Evolutionary conservation across 2,888 invertebrate genomes (phyloP).

Genomic region (Venustoraphidia nigricollis): DNA sequence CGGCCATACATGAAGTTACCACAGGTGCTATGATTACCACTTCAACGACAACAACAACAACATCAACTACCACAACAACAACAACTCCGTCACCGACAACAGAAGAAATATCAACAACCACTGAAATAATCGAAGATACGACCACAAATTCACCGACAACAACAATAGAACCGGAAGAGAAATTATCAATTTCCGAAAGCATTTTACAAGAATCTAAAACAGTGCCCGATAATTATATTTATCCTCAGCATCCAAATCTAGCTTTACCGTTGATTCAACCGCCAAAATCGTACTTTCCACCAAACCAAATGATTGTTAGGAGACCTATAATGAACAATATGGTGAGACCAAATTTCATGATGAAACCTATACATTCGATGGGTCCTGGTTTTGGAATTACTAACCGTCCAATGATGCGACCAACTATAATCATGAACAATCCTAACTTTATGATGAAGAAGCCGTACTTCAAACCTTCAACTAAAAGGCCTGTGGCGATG

Average conservation of each 20-base stretch:
- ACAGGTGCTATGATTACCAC: background rate
- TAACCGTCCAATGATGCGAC: background rate
- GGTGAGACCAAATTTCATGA: background rate
- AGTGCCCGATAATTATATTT: no score
- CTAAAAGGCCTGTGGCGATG: background rate
- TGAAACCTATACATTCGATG: background rate
- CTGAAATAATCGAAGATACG: slow-evolving; percentile 9
- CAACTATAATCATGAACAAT: background rate
- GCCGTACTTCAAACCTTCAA: background rate
- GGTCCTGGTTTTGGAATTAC: slow-evolving; percentile 2
- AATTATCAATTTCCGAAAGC: no score
- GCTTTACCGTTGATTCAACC: no score
- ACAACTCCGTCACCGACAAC: no score
- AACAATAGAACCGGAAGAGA: slow-evolving; percentile 7
- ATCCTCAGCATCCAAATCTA: no score
- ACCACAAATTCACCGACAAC: slow-evolving; percentile 6
- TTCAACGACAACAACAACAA: background rate
- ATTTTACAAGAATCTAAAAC: no score
- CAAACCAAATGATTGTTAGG: no score
- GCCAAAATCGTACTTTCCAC: no score
- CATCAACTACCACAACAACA: background rate
- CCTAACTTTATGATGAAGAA: slow-evolving; percentile 3
- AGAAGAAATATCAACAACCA: background rate
- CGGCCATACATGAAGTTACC: no score
- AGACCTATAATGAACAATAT: no score